Percentiles rank a stretch among this genome's conserved stretches.
Evolutionary conservation across 2,888 invertebrate species (phyloP).

Genomic region (Philereme vetulata): DNA sequence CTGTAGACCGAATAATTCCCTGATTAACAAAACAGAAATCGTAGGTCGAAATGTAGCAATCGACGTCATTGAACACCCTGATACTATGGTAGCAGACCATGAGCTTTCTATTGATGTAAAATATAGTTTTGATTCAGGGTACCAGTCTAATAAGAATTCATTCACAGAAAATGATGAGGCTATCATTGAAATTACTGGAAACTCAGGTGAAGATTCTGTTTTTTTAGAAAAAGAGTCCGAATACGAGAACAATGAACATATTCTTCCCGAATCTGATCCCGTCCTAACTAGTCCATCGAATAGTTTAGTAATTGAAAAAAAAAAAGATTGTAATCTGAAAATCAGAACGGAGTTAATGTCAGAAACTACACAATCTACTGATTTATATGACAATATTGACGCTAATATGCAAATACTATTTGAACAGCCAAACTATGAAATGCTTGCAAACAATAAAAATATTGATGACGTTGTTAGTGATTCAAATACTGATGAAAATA

Average conservation of each 20-base stretch:
- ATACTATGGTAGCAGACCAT: not conserved
- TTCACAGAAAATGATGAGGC: constrained; percentile 11
- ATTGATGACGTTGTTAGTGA: not conserved
- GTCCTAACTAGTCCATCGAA: not conserved
- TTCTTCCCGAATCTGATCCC: too few species aligned
- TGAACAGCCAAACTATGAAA: constrained; percentile 13
- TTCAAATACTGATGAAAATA: not conserved
- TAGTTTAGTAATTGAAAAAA: not conserved
- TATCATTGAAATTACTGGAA: constrained; percentile 10
- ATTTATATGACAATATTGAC: constrained; percentile 17
- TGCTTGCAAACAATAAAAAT: not conserved
- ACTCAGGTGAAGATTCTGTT: constrained; percentile 19
- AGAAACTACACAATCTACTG: not conserved
- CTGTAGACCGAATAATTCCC: not conserved
- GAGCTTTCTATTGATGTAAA: constrained; percentile 4
- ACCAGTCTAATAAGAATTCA: constrained; percentile 16
- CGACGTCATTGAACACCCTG: not conserved
- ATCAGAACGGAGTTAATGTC: not conserved
- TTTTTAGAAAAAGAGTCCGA: constrained; percentile 7
- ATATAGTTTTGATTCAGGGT: constrained; percentile 17
- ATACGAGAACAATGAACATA: not conserved
- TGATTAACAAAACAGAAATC: not conserved
- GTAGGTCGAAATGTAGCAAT: not conserved
- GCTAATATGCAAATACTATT: constrained; percentile 22
- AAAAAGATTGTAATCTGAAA: not conserved